Evolutionary conservation across 2,113 vertebrate genomes (phyloP), one percentile per base, ranked within the genome.

Genomic region (Trachemys scripta): DNA sequence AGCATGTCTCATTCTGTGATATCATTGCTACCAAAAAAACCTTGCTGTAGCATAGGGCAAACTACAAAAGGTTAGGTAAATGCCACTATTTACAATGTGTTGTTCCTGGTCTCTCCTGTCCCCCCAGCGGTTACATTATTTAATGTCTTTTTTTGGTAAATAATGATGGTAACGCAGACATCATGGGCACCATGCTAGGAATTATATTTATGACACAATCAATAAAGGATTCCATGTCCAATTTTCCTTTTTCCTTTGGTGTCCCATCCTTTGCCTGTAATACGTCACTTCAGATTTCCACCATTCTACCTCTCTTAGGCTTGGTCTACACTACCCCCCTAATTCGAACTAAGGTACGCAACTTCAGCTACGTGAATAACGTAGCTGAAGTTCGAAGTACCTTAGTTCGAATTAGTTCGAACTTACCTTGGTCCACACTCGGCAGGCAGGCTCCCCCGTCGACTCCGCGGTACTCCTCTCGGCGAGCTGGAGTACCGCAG

Each of bases 131-230:
- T 87, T 8, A 49, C 16, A 25, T 47, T 75, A 16, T 35, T 76
- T 57, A 83, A 88, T 57, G 82, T 72, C n/a, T 80, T 76, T 42
- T 42, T 83, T 75, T 11, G 90, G 35, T 75, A 27, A 76, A 0
- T 72, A 91, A 83, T 42, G 85, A 65, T 25, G 80, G 14, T 14
- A 82, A 54, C 47, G 25, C 25, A 84, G 16, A 76, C 3, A 47
- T 69, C 56, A 83, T 0, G 0, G 25, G 11, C 14, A 56, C n/a
- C 17, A 24, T 31, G 35, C 14, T 19, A 20, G 80, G 49, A 65
- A 17, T 49, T 81, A 88, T 87, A 82, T 3, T 49, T 79, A 83
- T 49, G 31, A 84, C 85, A 65, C 51, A 80, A 62, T 13, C 57
- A 56, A 49, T 47, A 50, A 83, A 38, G 90, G 54, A 87, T 22